These are phyloP conservation scores for Lasiommata megera DNA, from an alignment of 2,888 invertebrate species.

Conservation along the genomic window DNA sequence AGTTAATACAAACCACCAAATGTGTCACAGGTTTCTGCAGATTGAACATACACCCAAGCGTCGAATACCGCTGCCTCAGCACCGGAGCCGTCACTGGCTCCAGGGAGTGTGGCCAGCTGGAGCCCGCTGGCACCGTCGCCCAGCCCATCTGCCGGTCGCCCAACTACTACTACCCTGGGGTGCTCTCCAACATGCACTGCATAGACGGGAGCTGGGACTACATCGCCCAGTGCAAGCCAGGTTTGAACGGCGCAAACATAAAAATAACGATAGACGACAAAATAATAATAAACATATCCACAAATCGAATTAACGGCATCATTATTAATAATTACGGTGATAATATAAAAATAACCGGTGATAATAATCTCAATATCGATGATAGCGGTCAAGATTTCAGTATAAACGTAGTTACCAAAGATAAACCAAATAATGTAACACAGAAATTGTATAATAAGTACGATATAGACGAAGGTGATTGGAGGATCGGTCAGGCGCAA, in stretches of 20 bases:
- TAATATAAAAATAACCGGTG: background rate
- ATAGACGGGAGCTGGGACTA: constrained; percentile 51
- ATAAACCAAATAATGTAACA: background rate
- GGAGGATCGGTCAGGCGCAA: constrained; percentile 18
- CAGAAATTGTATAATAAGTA: constrained; percentile 1
- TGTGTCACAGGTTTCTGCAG: constrained; percentile 48
- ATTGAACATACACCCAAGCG: constrained; percentile 44
- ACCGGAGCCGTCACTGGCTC: constrained; percentile 34
- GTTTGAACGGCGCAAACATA: constrained; percentile 40
- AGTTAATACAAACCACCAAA: background rate
- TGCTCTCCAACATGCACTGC: constrained; percentile 49
- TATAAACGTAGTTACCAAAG: background rate
- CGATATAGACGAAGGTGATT: constrained; percentile 18
- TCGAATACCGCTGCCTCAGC: constrained; percentile 47
- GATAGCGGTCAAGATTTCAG: background rate
- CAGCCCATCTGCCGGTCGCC: constrained; percentile 46
- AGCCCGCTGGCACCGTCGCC: constrained; percentile 48
- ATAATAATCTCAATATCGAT: background rate
- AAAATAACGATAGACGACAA: constrained; percentile 17
- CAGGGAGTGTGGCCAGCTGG: constrained; percentile 44
- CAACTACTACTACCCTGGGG: constrained; percentile 49
- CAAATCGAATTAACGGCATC: constrained; percentile 6
- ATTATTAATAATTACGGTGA: constrained; percentile 13
- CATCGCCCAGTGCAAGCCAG: constrained; percentile 49
- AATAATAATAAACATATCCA: constrained; percentile 16